Percentiles rank a stretch among this genome's conserved stretches.
Evolutionary conservation across 1,140 invertebrate species (phyloP).

Genomic region (Eumeta japonica): DNA sequence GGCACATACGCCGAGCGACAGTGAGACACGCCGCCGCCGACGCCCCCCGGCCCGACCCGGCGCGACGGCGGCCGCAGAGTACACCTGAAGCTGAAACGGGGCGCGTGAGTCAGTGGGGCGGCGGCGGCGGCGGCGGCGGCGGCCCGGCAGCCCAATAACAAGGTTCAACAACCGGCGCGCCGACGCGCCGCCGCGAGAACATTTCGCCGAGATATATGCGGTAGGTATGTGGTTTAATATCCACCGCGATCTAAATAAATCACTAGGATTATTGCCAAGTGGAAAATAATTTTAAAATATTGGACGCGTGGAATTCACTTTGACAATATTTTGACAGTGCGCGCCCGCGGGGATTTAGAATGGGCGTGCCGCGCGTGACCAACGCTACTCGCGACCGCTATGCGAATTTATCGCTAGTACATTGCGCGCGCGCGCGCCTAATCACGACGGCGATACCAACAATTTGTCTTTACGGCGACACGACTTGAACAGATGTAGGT

Average conservation of each 20-base stretch:
- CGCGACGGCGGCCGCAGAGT: no score
- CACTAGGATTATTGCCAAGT: conserved; percentile 54
- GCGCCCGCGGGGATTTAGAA: conserved; percentile 42
- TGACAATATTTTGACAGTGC: conserved; percentile 56
- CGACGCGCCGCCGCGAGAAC: conserved; percentile 19
- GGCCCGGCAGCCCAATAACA: no score
- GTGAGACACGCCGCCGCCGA: conserved; percentile 27
- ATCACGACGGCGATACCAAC: no score
- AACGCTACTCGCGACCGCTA: no score
- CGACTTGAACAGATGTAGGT: no score
- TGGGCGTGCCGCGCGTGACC: no score
- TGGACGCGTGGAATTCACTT: conserved; percentile 50
- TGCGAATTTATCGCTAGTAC: no score
- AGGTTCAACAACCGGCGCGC: conserved; percentile 47
- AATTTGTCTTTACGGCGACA: no score
- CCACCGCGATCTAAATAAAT: conserved; percentile 51
- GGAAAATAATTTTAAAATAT: conserved; percentile 53
- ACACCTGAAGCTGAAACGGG: no score
- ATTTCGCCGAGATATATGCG: conserved; percentile 43
- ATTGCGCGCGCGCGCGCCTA: conserved; percentile 18
- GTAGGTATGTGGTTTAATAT: conserved; percentile 49
- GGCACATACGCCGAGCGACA: conserved; percentile 17
- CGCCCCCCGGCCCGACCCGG: conserved; percentile 14
- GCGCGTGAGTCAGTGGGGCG: no score
- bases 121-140: no score